Evolutionary conservation across 2,888 invertebrate genomes (phyloP), one percentile per base, ranked within the genome.

Genomic region (Caenorhabditis sp.): DNA sequence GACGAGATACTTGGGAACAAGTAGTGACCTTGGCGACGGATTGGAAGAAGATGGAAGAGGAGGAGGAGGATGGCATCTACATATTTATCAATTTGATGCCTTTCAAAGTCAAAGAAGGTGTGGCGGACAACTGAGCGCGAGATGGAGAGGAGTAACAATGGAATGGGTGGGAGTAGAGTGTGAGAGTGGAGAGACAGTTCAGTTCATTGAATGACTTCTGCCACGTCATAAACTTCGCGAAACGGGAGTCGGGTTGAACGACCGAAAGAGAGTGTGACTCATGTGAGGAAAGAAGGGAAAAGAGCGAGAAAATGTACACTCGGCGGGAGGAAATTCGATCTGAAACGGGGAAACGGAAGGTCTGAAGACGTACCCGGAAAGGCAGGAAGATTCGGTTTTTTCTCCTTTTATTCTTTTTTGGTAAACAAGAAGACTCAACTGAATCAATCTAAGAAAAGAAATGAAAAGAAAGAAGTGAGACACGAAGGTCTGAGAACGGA

Each of bases 71-170:
- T 56, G 47, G 13, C 64, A 72, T 72, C 72, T 58, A 56, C 72
- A 58, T 72, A 64, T 72, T 72, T 72, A 72, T 72, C 72, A 72
- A 72, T 72, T 72, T 64, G 64, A 72, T 64, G 72, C 64, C 32
- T 72, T 50, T 72, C 72, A 50, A 71, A 32, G 51, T 20, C n/a
- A 9, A 9, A 37, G 50, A 72, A 72, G 64, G 72, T 64, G 64
- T 72, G 72, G 64, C 71, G n/a, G n/a, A n/a, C n/a, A n/a, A 32
- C 4, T 32, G 32, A 9, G 32, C 9, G 32, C 9, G n/a, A n/a
- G n/a, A n/a, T 9, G 61, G 32, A 28, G 62, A 32, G 32, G 26
- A 37, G 51, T n/a, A 60, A 60, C 35, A 35, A 44, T 15, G 3
- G 26, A 60, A 13, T 6, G 13, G 40, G 40, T 11, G 53, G 3